These are phyloP conservation scores for Oxycera nigricornis DNA, from an alignment of 2,888 invertebrate genomes.

Conservation along the genomic window DNA sequence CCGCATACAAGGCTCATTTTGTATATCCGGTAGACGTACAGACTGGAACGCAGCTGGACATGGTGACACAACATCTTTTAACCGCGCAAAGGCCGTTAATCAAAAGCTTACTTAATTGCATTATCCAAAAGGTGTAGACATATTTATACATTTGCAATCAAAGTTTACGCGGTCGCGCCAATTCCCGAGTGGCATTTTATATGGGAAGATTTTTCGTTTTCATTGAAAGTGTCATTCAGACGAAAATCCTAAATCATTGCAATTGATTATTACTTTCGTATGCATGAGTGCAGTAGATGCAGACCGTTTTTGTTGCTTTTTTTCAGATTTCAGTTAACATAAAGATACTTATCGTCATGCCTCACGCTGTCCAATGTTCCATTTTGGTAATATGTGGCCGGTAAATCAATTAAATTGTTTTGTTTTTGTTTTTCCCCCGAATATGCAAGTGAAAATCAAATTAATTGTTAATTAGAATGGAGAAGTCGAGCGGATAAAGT, in stretches of 20 bases:
- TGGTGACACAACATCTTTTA: conserved; percentile 6
- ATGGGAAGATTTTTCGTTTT: not conserved
- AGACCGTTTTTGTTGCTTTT: not conserved
- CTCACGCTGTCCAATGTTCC: not conserved
- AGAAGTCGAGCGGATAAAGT: not conserved
- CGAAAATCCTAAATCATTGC: conserved; percentile 24
- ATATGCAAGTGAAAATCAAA: not conserved
- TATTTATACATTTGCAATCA: conserved; percentile 21
- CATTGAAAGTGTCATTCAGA: conserved; percentile 3
- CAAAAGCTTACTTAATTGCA: conserved; percentile 26
- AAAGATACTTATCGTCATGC: not conserved
- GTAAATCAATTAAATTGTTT: conserved; percentile 1
- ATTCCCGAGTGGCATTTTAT: not conserved
- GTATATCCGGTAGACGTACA: not conserved
- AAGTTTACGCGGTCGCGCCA: conserved; percentile 2
- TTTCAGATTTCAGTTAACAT: too few relatives aligned
- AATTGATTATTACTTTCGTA: not conserved
- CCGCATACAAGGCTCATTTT: not conserved
- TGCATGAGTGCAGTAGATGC: not conserved
- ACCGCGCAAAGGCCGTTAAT: not conserved
- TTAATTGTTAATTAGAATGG: conserved; percentile 5
- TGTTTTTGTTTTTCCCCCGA: not conserved
- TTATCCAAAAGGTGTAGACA: conserved; percentile 24
- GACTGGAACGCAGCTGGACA: not conserved
- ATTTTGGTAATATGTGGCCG: not conserved